phyloP scores from a whole-genome alignment of 1,140 invertebrate genomes.

The Scaptomyza hsui region DNA sequence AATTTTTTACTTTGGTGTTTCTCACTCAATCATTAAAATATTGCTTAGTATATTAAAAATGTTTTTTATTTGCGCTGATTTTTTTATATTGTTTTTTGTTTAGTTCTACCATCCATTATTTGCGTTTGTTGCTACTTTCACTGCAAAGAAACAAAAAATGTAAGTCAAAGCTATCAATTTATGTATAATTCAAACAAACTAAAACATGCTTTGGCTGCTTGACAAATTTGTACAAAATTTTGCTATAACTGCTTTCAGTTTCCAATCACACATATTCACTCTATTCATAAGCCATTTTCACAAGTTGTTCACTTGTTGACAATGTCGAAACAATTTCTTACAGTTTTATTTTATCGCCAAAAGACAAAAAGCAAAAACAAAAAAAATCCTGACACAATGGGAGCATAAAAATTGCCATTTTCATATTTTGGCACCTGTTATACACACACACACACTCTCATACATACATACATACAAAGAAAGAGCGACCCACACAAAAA shows the following conservation, averaged over 20 bases:
- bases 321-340: conserved; percentile 54
- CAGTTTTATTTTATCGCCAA: conserved; percentile 46
- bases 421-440: conserved; percentile 70
- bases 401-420: conserved; percentile 69
- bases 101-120: conserved; percentile 59
- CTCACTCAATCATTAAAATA: conserved; percentile 74
- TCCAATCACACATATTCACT: conserved; percentile 30
- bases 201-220: background rate
- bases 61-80: conserved; percentile 31
- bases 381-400: conserved; percentile 41
- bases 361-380: conserved; percentile 18
- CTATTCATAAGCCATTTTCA: conserved; percentile 30
- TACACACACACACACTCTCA: conserved; percentile 48
- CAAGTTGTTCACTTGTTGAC: conserved; percentile 64
- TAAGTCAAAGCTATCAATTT: background rate
- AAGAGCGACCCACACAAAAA: conserved; percentile 21
- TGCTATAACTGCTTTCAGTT: background rate
- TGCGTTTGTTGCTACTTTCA: conserved; percentile 17
- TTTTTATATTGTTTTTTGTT: conserved; percentile 27
- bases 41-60: conserved; percentile 65
- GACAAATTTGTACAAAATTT: background rate
- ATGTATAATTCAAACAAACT: too few relatives aligned
- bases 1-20: conserved; percentile 33
- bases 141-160: conserved; percentile 9
- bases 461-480: conserved; percentile 5